A percentile compares a stretch with the other conserved stretches of the same genome.
These are phyloP conservation scores for Allolobophora icterica DNA, from an alignment of 2,888 invertebrate species.

Conservation along the genomic window DNA sequence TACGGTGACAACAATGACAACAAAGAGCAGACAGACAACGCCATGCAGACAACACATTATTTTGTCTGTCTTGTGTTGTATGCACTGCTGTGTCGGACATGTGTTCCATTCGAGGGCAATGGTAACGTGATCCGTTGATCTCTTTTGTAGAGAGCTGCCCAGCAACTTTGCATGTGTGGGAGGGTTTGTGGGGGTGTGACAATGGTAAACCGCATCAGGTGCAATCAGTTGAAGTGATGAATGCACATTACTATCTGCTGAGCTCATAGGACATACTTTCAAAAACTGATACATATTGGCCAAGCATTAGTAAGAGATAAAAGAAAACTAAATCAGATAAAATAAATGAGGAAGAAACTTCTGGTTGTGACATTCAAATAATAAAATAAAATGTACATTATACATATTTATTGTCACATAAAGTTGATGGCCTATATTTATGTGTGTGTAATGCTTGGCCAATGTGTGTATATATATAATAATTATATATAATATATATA, in stretches of 20 bases:
- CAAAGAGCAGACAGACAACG: too few relatives aligned
- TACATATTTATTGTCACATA: too few relatives aligned
- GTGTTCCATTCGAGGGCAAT: neutral
- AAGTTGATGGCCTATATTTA: too few relatives aligned
- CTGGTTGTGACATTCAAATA: too few relatives aligned
- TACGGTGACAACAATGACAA: too few relatives aligned
- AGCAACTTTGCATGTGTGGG: neutral
- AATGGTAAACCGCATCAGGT: neutral
- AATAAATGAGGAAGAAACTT: neutral
- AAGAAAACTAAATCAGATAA: neutral
- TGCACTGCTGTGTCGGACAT: too few relatives aligned
- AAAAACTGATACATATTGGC: neutral
- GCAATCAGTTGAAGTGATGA: neutral
- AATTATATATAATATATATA: neutral
- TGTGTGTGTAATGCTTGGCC: too few relatives aligned
- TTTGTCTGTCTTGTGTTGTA: too few relatives aligned
- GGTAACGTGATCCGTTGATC: neutral
- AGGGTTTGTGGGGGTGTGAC: neutral
- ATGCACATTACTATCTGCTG: neutral
- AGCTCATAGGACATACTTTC: neutral
- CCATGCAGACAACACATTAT: too few relatives aligned
- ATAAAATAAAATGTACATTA: too few relatives aligned
- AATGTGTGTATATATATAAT: neutral
- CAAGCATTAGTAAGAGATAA: neutral
- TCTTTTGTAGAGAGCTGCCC: neutral